Base-by-base conservation (phyloP, 2,797 vertebrate species). In the Pangasius larnaudii region DNA sequence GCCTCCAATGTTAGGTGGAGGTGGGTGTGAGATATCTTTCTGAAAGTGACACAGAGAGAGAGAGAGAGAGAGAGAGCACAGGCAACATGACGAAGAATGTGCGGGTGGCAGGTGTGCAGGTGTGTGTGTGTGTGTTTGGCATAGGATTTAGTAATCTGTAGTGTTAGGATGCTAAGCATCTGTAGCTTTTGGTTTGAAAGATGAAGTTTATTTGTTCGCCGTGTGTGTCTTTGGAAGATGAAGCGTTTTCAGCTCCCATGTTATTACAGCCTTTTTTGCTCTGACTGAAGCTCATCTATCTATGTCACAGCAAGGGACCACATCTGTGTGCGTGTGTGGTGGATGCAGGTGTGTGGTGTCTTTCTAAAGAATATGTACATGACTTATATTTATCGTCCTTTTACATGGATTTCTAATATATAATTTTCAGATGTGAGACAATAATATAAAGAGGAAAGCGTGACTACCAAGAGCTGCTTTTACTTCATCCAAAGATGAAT, bases 241-340 rank as follows among this genome's bases (percentile, higher is more conserved):
- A 91, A 91, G 90, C 84, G 87, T 88, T 89, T 89, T 91, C 86
- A 82, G 90, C 86, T 84, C 84, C 89, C 75, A 85, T 89, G 80
- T 91, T 91, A 91, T 91, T 90, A 90, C 85, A 89, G 88, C 89
- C 87, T 91, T 88, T 88, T 91, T 90, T 91, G 79, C 83, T 89
- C 84, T 90, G 90, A 90, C 84, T 87, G 87, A 86, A 88, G 79
- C 91, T 91, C 86, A 85, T 90, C 81, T 85, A 86, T 91, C 91
- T 89, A 86, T 91, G 90, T 91, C 91, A 88, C 58, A 85, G 88
- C 87, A 83, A 87, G 88, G 72, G n/a, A 79, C 81, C 77, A 78
- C 85, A 77, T 85, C 81, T 88, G n/a, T 83, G 39, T 42, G 78
- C 78, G 61, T 80, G 69, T 91, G 87, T 58, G 51, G 87, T 82